phyloP scores from a whole-genome alignment of 2,113 vertebrate species.

The Plecturocebus donacophilus region DNA sequence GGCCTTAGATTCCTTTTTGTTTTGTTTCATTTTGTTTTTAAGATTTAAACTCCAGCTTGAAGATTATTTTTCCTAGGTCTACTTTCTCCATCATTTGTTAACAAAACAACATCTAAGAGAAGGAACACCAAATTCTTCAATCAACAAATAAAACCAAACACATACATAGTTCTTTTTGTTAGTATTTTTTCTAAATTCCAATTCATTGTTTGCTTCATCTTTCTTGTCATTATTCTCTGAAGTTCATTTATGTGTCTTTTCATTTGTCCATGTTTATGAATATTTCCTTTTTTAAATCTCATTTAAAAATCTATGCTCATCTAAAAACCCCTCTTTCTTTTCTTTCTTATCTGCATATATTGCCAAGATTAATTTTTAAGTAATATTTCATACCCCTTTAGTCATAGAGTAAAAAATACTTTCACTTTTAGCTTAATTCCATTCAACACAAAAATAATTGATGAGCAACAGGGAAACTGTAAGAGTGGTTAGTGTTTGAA shows the following conservation, averaged over 20 bases:
- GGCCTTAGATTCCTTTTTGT: too few species aligned
- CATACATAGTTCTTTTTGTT: neutral
- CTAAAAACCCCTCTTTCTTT: neutral
- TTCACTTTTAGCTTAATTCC: conserved; percentile 45
- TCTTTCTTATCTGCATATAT: neutral
- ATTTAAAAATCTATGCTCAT: neutral
- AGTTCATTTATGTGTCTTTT: neutral
- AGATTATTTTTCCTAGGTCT: neutral
- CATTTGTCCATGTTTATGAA: neutral
- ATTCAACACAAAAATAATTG: neutral
- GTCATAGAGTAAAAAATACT: conserved; percentile 13
- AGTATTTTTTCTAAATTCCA: neutral
- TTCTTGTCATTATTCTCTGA: neutral
- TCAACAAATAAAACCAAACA: neutral
- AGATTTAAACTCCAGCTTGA: neutral
- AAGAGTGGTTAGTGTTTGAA: neutral
- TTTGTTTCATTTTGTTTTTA: neutral
- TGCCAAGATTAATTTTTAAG: neutral
- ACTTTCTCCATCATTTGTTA: neutral
- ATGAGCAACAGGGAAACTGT: neutral
- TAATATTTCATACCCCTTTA: neutral
- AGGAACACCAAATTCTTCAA: neutral
- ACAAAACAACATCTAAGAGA: neutral
- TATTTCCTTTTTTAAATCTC: neutral
- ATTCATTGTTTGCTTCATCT: neutral